These are phyloP conservation scores for Lates japonicus DNA, from an alignment of 2,797 vertebrate genomes.

Conservation along the genomic window DNA sequence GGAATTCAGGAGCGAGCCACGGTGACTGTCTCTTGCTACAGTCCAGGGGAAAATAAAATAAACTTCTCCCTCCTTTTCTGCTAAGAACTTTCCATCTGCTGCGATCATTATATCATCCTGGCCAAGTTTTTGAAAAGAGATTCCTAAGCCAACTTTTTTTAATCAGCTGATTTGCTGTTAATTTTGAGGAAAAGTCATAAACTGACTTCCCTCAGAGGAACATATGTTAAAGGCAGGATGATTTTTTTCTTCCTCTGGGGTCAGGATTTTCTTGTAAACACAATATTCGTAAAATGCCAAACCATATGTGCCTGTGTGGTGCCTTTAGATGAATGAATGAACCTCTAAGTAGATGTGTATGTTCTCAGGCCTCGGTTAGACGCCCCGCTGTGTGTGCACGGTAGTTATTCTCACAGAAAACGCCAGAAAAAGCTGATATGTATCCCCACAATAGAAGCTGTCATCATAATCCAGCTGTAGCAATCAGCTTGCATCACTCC, in stretches of 20 bases:
- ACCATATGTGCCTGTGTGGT: background rate
- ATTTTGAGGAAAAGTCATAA: slow-evolving; percentile 61
- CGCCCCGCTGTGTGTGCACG: background rate
- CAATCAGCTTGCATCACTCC: background rate
- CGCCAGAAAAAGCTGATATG: background rate
- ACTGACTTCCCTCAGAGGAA: slow-evolving; percentile 64
- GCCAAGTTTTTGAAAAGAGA: slow-evolving; percentile 33
- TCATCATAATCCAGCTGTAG: background rate
- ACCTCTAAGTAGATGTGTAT: background rate
- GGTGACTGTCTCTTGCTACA: slow-evolving; percentile 53
- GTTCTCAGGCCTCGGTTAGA: slow-evolving; percentile 6
- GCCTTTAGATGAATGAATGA: slow-evolving; percentile 26
- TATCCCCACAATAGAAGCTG: slow-evolving; percentile 1
- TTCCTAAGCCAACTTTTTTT: slow-evolving; percentile 42
- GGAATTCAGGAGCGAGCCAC: slow-evolving; percentile 64
- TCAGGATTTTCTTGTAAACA: slow-evolving; percentile 28
- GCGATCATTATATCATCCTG: slow-evolving; percentile 62
- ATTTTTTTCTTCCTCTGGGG: slow-evolving; percentile 18
- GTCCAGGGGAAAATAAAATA: slow-evolving; percentile 56
- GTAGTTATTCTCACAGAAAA: background rate
- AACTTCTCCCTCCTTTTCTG: slow-evolving; percentile 65
- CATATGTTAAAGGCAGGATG: slow-evolving; percentile 63
- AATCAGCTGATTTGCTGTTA: slow-evolving; percentile 34
- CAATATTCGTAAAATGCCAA: slow-evolving; percentile 36
- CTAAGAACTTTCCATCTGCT: slow-evolving; percentile 76